Evolutionary conservation across 2,888 invertebrate species (phyloP).

Genomic region (Synanthedon vespiformis): DNA sequence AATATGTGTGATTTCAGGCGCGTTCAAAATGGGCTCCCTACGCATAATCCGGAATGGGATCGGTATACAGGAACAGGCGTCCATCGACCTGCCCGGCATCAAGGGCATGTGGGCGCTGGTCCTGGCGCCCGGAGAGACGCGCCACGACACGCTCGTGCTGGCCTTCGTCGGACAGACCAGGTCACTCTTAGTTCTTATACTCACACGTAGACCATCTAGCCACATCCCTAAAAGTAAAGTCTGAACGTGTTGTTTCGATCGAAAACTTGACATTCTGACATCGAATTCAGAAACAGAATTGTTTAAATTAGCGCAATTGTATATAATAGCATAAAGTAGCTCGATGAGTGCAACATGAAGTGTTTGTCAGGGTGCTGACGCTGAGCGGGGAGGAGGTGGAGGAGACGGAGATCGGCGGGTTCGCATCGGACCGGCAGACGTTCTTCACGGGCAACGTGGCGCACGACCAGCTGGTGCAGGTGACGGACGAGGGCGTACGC

Average conservation of each 20-base stretch:
- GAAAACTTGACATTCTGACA: too few relatives aligned
- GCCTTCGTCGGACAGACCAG: conserved; percentile 97
- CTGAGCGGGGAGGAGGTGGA: conserved; percentile 97
- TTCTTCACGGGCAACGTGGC: conserved; percentile 94
- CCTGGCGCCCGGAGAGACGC: conserved; percentile 52
- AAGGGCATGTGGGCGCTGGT: conserved; percentile 98
- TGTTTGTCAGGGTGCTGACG: conserved; percentile 76
- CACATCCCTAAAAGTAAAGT: too few relatives aligned
- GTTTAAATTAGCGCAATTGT: too few relatives aligned
- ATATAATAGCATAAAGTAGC: too few relatives aligned
- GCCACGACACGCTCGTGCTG: conserved; percentile 92
- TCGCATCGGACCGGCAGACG: conserved; percentile 92
- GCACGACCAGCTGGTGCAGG: conserved; percentile 81
- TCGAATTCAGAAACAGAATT: too few relatives aligned
- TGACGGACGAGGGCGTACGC: conserved; percentile 66
- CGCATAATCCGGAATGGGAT: conserved; percentile 98
- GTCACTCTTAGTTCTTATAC: conserved; percentile 25
- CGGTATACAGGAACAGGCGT: conserved; percentile 97
- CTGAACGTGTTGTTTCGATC: too few relatives aligned
- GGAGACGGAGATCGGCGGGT: conserved; percentile 94
- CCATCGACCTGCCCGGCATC: conserved; percentile 95
- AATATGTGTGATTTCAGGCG: conserved; percentile 58
- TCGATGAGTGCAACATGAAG: too few relatives aligned
- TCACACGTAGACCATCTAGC: too few relatives aligned
- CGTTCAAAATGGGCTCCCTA: conserved; percentile 96